Evolutionary conservation across 2,797 vertebrate species (phyloP).

Genomic region (Acanthis flammea): DNA sequence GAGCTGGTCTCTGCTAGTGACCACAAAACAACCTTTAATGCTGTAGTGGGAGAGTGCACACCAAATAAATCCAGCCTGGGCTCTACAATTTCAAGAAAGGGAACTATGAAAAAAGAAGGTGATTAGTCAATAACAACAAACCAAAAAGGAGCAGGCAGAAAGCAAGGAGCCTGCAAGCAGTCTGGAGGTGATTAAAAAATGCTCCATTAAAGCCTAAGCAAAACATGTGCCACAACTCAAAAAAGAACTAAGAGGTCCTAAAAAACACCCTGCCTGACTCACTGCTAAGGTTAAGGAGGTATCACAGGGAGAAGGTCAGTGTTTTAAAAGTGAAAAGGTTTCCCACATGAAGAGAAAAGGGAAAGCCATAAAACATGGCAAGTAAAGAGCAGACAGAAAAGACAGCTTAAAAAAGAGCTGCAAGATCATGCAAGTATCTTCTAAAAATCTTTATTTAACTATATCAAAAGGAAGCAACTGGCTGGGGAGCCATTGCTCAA

Average conservation of each 20-base stretch:
- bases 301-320: slow-evolving; percentile 35
- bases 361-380: not conserved
- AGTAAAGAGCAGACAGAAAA: not conserved
- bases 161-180: slow-evolving; percentile 70
- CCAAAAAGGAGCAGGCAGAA: slow-evolving; percentile 64
- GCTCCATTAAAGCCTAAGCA: slow-evolving; percentile 65
- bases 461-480: not conserved
- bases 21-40: slow-evolving; percentile 60
- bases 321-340: slow-evolving; percentile 20
- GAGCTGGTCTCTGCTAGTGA: slow-evolving; percentile 41
- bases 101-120: slow-evolving; percentile 70
- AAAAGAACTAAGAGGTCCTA: slow-evolving; percentile 52
- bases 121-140: slow-evolving; percentile 71
- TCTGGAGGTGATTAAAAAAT: slow-evolving; percentile 74
- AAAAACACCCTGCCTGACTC: slow-evolving; percentile 22
- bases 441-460: not conserved
- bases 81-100: slow-evolving; percentile 67
- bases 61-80: slow-evolving; percentile 68
- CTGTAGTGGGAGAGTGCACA: slow-evolving; percentile 63
- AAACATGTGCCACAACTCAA: slow-evolving; percentile 66
- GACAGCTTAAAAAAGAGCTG: not conserved
- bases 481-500: not conserved
- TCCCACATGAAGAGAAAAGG: slow-evolving; percentile 12
- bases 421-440: not conserved
- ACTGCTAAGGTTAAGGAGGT: slow-evolving; percentile 26